phyloP scores from a whole-genome alignment of 2,888 invertebrate species.

The Lasioglossum malachurum region DNA sequence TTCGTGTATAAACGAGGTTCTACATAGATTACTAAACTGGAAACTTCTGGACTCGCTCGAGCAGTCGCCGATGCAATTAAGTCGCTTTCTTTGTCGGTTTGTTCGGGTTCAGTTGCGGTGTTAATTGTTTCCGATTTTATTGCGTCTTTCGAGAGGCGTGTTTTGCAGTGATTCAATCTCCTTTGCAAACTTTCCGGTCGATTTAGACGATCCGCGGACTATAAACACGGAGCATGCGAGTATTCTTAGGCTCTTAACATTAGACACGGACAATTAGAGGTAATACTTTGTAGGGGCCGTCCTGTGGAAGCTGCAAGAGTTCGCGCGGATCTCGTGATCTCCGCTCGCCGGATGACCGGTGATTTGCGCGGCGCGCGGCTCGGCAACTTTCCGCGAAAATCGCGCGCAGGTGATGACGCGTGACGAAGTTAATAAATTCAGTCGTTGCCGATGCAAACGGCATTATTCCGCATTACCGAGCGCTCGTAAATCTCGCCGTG shows the following conservation, averaged over 20 bases:
- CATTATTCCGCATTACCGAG: constrained; percentile 33
- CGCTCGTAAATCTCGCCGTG: constrained; percentile 34
- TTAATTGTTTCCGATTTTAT: background rate
- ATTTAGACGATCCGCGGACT: constrained; percentile 15
- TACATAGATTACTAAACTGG: background rate
- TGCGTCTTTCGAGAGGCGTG: background rate
- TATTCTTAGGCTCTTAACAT: background rate
- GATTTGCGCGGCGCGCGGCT: constrained; percentile 43
- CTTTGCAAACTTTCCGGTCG: background rate
- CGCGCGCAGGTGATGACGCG: constrained; percentile 73
- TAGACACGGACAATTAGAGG: constrained; percentile 35
- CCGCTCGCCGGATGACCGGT: constrained; percentile 20
- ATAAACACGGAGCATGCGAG: background rate
- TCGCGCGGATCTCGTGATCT: constrained; percentile 6
- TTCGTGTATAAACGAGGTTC: background rate
- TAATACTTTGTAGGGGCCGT: constrained; percentile 1
- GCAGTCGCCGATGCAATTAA: background rate
- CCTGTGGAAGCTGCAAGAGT: constrained; percentile 12
- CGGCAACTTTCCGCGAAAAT: constrained; percentile 32
- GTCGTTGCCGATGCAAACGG: constrained; percentile 65
- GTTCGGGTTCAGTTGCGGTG: background rate
- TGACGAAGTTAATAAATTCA: constrained; percentile 78
- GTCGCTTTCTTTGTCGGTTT: background rate
- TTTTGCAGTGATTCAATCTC: background rate
- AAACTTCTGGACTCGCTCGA: background rate